Percentiles rank a stretch among this genome's conserved stretches.
Conservation (phyloP, 2,797 vertebrate genomes). For the Anguilla obscura region DNA sequence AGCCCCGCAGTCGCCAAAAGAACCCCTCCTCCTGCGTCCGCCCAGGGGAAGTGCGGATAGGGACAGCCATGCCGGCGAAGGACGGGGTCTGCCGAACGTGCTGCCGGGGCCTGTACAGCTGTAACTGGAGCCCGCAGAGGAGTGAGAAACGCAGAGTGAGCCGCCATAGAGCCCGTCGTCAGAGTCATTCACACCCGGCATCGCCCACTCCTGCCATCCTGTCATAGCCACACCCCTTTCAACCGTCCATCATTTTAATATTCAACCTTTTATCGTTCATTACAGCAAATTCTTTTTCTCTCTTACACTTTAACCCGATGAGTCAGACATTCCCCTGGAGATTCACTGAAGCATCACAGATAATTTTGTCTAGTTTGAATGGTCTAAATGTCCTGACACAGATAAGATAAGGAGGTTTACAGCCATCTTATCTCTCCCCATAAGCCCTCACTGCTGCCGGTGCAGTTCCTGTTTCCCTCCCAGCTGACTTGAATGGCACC, state of each 20-base stretch:
- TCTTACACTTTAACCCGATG: not conserved
- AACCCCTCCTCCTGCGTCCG: conserved; percentile 27
- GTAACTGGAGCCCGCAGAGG: conserved; percentile 66
- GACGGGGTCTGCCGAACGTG: conserved; percentile 63
- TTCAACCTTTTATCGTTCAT: not conserved
- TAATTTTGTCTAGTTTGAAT: not conserved
- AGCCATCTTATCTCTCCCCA: not conserved
- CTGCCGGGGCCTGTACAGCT: conserved; percentile 81
- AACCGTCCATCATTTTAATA: not conserved
- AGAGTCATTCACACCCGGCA: conserved; percentile 9
- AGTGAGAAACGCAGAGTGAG: conserved; percentile 60
- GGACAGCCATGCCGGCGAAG: conserved; percentile 48
- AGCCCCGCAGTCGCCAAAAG: not conserved
- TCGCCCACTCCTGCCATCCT: not conserved
- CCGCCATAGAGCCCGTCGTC: conserved; percentile 30
- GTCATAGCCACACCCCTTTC: not conserved
- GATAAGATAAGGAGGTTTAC: conserved; percentile 2
- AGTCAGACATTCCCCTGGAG: not conserved
- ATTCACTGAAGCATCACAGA: not conserved
- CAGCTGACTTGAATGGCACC: not conserved
- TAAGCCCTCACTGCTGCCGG: not conserved
- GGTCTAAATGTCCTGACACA: not conserved
- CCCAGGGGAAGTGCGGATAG: not conserved
- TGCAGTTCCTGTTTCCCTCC: not conserved
- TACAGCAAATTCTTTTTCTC: not conserved